Evolutionary conservation across 2,888 invertebrate species (phyloP).

Genomic region (Alcis repandata): DNA sequence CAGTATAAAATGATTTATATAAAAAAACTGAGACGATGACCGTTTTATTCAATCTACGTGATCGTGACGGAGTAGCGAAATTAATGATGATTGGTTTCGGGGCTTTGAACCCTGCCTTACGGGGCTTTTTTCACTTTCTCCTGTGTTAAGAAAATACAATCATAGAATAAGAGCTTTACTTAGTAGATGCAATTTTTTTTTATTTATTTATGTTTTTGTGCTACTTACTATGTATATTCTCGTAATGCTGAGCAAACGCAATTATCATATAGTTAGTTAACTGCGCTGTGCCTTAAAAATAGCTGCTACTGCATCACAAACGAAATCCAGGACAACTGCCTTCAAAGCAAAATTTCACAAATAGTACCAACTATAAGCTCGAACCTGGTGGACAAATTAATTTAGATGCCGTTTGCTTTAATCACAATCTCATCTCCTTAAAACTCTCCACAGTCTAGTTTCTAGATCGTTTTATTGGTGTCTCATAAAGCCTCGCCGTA

Average conservation of each 20-base stretch:
- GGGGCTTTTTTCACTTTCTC: slow-evolving; percentile 36
- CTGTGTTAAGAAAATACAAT: slow-evolving; percentile 4
- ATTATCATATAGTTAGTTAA: too few relatives aligned
- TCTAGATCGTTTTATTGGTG: slow-evolving; percentile 17
- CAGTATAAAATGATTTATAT: background rate
- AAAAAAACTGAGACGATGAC: slow-evolving; percentile 12
- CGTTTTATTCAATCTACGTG: slow-evolving; percentile 33
- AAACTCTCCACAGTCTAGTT: slow-evolving; percentile 6
- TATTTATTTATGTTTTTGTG: background rate
- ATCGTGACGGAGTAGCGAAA: slow-evolving; percentile 38
- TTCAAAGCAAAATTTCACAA: background rate
- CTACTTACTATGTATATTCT: too few relatives aligned
- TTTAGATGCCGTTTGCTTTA: background rate
- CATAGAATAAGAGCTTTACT: background rate
- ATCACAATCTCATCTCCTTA: background rate
- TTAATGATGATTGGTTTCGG: slow-evolving; percentile 37
- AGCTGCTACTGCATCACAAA: too few relatives aligned
- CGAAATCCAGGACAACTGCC: background rate
- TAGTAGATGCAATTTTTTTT: too few relatives aligned
- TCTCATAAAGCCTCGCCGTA: slow-evolving; percentile 14
- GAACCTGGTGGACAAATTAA: background rate
- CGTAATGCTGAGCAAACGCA: too few relatives aligned
- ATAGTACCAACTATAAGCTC: background rate
- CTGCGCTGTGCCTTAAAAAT: too few relatives aligned
- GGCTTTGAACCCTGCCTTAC: slow-evolving; percentile 35